Percentiles rank a stretch among this genome's conserved stretches.
phyloP scores from a whole-genome alignment of 2,113 vertebrate genomes.

The Hippocampus mohnikei region DNA sequence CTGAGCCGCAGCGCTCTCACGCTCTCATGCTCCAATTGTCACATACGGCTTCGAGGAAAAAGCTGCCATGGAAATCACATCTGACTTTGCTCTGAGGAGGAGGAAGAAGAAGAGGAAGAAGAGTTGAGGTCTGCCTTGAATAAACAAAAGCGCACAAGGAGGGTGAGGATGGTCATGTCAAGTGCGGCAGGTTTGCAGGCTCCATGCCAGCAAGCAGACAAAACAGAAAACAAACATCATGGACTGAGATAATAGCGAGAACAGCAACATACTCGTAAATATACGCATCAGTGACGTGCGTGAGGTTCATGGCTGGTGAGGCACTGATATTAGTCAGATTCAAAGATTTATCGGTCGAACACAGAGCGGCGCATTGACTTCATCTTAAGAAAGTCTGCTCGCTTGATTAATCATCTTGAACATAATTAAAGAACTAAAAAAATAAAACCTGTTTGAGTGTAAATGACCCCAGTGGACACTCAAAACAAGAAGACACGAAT shows the following conservation, averaged over 20 bases:
- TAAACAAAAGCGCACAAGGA: constrained; percentile 10
- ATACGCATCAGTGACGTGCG: constrained; percentile 4
- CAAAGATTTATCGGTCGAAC: neutral
- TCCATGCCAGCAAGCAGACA: neutral
- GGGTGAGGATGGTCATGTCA: neutral
- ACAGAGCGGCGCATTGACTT: neutral
- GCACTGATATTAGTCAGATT: neutral
- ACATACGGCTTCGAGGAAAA: constrained; percentile 33
- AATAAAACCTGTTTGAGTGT: no score
- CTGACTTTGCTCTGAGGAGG: constrained; percentile 10
- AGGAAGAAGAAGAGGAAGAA: neutral
- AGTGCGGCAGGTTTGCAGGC: constrained; percentile 7
- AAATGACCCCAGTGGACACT: no score
- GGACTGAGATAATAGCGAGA: constrained; percentile 1
- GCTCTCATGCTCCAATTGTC: constrained; percentile 26
- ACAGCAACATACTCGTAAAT: constrained; percentile 15
- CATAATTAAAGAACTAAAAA: no score
- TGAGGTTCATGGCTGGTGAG: neutral
- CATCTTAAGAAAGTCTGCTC: no score
- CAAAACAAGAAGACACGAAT: no score
- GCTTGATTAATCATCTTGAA: no score
- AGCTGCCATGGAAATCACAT: constrained; percentile 21
- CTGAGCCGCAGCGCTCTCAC: constrained; percentile 37
- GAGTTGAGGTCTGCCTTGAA: constrained; percentile 18
- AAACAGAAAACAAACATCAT: neutral